Conservation (phyloP, 2,888 invertebrate species). For the Polydrusus pterygomalis region DNA sequence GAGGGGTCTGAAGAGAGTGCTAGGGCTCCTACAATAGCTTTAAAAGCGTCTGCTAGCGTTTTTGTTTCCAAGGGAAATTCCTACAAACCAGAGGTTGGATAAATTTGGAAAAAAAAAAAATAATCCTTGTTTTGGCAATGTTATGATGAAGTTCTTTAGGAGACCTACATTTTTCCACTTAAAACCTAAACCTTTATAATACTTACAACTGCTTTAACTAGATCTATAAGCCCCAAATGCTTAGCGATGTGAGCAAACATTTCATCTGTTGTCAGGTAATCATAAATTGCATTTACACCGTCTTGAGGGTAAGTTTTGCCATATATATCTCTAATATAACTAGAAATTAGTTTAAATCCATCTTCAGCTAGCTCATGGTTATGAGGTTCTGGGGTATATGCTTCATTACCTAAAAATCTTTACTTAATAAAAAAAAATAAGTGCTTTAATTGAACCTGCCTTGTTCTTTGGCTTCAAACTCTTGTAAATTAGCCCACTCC, state of each 20-base stretch:
- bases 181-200: background rate
- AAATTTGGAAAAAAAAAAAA: too few species aligned
- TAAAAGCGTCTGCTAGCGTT: slow-evolving; percentile 83
- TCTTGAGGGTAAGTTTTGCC: slow-evolving; percentile 85
- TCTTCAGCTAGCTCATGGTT: slow-evolving; percentile 81
- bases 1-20: slow-evolving; percentile 79
- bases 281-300: slow-evolving; percentile 81
- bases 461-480: slow-evolving; percentile 75
- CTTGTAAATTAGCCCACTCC: slow-evolving; percentile 85
- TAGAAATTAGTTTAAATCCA: slow-evolving; percentile 80
- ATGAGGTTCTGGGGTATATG: slow-evolving; percentile 72
- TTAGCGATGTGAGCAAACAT: slow-evolving; percentile 82
- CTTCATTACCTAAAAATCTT: slow-evolving; percentile 37
- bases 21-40: slow-evolving; percentile 88
- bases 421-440: background rate
- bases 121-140: too few species aligned
- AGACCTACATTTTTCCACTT: too few species aligned
- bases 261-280: slow-evolving; percentile 79
- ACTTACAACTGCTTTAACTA: slow-evolving; percentile 86
- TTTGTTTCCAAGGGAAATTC: slow-evolving; percentile 81
- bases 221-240: slow-evolving; percentile 88
- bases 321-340: slow-evolving; percentile 78
- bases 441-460: slow-evolving; percentile 48
- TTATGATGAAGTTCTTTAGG: too few species aligned
- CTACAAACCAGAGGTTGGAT: slow-evolving; percentile 70